These are phyloP conservation scores for Eptesicus fuscus DNA, from an alignment of 2,113 vertebrate genomes.

Conservation along the genomic window DNA sequence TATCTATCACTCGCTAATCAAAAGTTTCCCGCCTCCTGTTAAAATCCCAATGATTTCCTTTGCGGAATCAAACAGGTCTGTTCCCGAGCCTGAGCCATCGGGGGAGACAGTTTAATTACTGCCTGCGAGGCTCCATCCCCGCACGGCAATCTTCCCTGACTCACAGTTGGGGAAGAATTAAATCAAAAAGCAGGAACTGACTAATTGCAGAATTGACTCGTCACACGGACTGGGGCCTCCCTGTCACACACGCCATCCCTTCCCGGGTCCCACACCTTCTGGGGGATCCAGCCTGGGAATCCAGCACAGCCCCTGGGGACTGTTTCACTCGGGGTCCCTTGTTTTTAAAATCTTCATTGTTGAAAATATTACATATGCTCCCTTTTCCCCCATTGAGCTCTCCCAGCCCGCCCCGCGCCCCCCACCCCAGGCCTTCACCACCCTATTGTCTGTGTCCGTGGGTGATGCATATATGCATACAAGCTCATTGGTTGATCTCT, in stretches of 20 bases:
- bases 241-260: not conserved
- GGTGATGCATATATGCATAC: no score
- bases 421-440: no score
- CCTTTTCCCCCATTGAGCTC: no score
- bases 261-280: not conserved
- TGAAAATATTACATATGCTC: no score
- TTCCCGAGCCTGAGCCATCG: conserved; percentile 68
- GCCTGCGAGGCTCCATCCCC: conserved; percentile 69
- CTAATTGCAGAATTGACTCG: conserved; percentile 18
- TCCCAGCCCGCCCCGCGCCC: no score
- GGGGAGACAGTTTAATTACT: conserved; percentile 80
- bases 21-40: conserved; percentile 80
- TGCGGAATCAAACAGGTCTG: conserved; percentile 76
- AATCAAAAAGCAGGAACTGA: conserved; percentile 44
- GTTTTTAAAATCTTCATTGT: no score
- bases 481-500: no score
- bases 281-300: not conserved
- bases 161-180: conserved; percentile 41
- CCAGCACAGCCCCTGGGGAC: accelerated
- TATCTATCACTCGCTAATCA: conserved; percentile 79
- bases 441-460: no score
- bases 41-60: conserved; percentile 81
- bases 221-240: not conserved
- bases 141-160: conserved; percentile 75
- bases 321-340: not conserved